A percentile compares a stretch with the other conserved stretches of the same genome.
phyloP scores from a whole-genome alignment of 2,113 vertebrate species.

The Percina caprodes region DNA sequence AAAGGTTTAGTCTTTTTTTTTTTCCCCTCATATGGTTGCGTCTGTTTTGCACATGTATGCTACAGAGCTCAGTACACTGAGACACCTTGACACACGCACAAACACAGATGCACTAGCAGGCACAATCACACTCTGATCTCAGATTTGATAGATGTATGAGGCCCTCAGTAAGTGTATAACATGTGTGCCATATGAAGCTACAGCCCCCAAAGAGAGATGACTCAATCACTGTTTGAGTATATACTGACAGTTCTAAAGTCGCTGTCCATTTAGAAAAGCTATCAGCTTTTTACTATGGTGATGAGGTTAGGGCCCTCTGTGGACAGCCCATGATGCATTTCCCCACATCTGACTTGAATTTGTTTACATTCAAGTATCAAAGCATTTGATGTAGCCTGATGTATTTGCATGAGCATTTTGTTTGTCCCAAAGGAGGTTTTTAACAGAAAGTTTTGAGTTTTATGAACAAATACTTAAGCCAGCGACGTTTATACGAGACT shows the following conservation, averaged over 20 bases:
- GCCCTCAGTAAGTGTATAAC: slow-evolving; percentile 51
- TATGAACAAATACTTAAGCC: slow-evolving; percentile 63
- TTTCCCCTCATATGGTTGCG: slow-evolving; percentile 39
- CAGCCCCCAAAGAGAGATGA: slow-evolving; percentile 62
- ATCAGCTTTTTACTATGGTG: slow-evolving; percentile 46
- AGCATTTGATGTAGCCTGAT: slow-evolving; percentile 62
- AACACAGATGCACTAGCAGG: slow-evolving; percentile 46
- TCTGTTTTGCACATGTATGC: slow-evolving; percentile 70
- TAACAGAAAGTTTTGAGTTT: slow-evolving; percentile 58
- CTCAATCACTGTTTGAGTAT: slow-evolving; percentile 55
- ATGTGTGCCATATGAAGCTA: slow-evolving; percentile 65
- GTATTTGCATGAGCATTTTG: slow-evolving; percentile 69
- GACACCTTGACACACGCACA: slow-evolving; percentile 64
- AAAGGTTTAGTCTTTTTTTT: slow-evolving; percentile 39
- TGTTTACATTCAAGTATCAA: slow-evolving; percentile 76
- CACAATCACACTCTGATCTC: slow-evolving; percentile 61
- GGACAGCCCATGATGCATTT: slow-evolving; percentile 36
- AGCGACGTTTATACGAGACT: slow-evolving; percentile 57
- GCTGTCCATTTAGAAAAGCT: slow-evolving; percentile 56
- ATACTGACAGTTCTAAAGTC: slow-evolving; percentile 52
- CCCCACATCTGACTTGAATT: slow-evolving; percentile 74
- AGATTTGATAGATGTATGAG: slow-evolving; percentile 65
- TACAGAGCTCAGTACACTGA: slow-evolving; percentile 26
- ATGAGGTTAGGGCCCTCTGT: slow-evolving; percentile 45
- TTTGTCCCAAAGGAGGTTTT: slow-evolving; percentile 62